phyloP scores from a whole-genome alignment of 1,140 invertebrate species.

The Radopholus similis region DNA sequence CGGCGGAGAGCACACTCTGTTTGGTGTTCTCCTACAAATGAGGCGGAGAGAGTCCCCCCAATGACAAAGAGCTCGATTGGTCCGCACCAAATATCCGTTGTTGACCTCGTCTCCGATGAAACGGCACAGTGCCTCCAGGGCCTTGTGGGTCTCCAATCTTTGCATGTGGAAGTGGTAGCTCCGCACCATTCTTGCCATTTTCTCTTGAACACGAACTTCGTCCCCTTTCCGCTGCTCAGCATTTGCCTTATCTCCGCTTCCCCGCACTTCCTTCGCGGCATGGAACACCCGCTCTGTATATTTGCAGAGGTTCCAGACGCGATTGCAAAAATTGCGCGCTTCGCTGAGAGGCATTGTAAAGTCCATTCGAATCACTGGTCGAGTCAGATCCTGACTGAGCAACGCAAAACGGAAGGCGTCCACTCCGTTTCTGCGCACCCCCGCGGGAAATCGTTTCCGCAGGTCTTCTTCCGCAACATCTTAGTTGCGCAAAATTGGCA shows the following conservation, averaged over 20 bases:
- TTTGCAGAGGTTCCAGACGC: slow-evolving; percentile 94
- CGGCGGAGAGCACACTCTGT: not conserved
- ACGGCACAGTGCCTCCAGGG: not conserved
- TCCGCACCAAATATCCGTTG: slow-evolving; percentile 20
- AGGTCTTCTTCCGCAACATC: slow-evolving; percentile 36
- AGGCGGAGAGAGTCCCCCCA: too few species aligned
- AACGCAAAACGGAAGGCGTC: slow-evolving; percentile 93
- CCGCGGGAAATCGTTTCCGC: slow-evolving; percentile 73
- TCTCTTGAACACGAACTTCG: not conserved
- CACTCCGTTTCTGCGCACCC: slow-evolving; percentile 95
- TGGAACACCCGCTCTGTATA: slow-evolving; percentile 70
- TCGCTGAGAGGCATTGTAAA: slow-evolving; percentile 84
- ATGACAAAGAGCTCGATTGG: slow-evolving; percentile 17
- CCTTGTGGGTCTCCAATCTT: not conserved
- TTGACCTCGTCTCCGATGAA: not conserved
- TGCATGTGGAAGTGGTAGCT: slow-evolving; percentile 7
- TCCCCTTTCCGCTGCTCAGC: slow-evolving; percentile 10
- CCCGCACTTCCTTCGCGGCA: not conserved
- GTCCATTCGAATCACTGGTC: slow-evolving; percentile 76
- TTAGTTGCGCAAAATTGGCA: slow-evolving; percentile 13
- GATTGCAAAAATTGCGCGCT: slow-evolving; percentile 97
- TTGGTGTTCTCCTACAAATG: not conserved
- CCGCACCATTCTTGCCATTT: slow-evolving; percentile 4
- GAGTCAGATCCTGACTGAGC: slow-evolving; percentile 73
- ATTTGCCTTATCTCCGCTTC: slow-evolving; percentile 1